Conservation (phyloP, 2,888 invertebrate species). For the Cerastoderma edule region DNA sequence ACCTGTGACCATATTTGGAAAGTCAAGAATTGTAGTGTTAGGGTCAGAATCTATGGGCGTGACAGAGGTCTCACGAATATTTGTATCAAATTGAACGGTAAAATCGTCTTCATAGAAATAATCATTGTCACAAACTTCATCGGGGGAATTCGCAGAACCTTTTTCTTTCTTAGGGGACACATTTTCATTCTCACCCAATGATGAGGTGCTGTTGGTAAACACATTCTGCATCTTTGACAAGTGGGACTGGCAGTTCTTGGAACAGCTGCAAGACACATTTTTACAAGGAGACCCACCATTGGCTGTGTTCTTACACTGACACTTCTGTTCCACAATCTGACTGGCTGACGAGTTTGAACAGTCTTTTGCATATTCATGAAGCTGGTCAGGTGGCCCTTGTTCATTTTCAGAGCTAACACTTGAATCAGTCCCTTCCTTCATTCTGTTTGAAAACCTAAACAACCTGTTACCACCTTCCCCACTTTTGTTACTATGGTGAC, state of each 20-base stretch:
- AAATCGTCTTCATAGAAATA: conserved; percentile 83
- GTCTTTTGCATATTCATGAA: conserved; percentile 64
- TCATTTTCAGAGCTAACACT: conserved; percentile 53
- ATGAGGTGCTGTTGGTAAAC: conserved; percentile 47
- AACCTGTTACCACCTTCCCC: conserved; percentile 34
- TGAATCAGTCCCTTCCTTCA: conserved; percentile 48
- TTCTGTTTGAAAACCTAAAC: conserved; percentile 50
- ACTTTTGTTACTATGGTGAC: conserved; percentile 52
- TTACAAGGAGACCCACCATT: conserved; percentile 49
- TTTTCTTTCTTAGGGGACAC: conserved; percentile 56
- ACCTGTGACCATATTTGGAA: conserved; percentile 71
- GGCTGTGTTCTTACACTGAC: conserved; percentile 53
- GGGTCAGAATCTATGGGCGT: conserved; percentile 63
- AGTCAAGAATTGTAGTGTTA: conserved; percentile 61
- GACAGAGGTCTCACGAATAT: conserved; percentile 71
- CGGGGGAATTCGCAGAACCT: conserved; percentile 58
- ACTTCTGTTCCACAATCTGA: conserved; percentile 43
- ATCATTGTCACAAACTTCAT: conserved; percentile 80
- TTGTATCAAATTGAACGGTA: conserved; percentile 79
- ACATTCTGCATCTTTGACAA: conserved; percentile 42
- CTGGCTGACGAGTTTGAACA: conserved; percentile 60
- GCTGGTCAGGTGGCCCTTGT: conserved; percentile 37
- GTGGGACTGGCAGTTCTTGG: conserved; percentile 46
- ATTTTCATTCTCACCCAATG: conserved; percentile 49
- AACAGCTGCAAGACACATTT: conserved; percentile 48